Percentiles rank a stretch among this genome's conserved stretches.
These are phyloP conservation scores for Synchiropus splendidus DNA, from an alignment of 2,113 vertebrate species.

Conservation along the genomic window DNA sequence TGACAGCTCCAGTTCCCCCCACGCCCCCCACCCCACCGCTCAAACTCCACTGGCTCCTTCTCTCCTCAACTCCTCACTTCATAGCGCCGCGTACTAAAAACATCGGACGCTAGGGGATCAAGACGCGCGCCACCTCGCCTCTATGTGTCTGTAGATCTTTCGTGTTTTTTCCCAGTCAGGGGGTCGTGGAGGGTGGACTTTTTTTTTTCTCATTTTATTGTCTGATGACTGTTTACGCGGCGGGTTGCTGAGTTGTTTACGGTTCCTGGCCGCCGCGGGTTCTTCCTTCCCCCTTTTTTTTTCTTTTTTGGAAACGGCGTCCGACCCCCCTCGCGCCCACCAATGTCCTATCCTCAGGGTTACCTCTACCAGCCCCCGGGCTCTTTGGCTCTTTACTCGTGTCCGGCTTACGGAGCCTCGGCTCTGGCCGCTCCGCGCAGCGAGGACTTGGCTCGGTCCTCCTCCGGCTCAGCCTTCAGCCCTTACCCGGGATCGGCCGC, in stretches of 20 bases:
- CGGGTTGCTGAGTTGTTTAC: conserved; percentile 56
- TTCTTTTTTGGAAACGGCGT: conserved; percentile 42
- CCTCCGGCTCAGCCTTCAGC: conserved; percentile 93
- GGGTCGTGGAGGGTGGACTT: conserved; percentile 58
- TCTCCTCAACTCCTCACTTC: conserved; percentile 79
- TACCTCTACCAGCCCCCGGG: conserved; percentile 98
- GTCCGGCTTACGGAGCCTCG: conserved; percentile 88
- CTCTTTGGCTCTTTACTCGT: conserved; percentile 95
- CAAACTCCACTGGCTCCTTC: conserved; percentile 85
- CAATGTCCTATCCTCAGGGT: conserved; percentile 99
- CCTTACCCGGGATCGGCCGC: conserved; percentile 95
- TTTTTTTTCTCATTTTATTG: conserved; percentile 38
- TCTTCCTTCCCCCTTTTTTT: conserved; percentile 33
- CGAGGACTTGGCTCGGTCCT: conserved; percentile 89
- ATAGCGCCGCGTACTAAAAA: conserved; percentile 67
- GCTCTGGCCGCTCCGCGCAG: conserved; percentile 87
- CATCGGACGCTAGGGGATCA: conserved; percentile 84
- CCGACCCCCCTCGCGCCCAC: conserved; percentile 60
- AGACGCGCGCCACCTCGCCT: conserved; percentile 67
- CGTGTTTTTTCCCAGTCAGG: conserved; percentile 58
- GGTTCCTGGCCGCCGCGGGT: conserved; percentile 34
- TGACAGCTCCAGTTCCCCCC: conserved; percentile 91
- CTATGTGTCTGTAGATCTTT: conserved; percentile 71
- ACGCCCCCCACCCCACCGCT: conserved; percentile 56
- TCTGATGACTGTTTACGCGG: conserved; percentile 53